Evolutionary conservation across 2,797 vertebrate genomes (phyloP).

Genomic region (Bovichtus variegatus): DNA sequence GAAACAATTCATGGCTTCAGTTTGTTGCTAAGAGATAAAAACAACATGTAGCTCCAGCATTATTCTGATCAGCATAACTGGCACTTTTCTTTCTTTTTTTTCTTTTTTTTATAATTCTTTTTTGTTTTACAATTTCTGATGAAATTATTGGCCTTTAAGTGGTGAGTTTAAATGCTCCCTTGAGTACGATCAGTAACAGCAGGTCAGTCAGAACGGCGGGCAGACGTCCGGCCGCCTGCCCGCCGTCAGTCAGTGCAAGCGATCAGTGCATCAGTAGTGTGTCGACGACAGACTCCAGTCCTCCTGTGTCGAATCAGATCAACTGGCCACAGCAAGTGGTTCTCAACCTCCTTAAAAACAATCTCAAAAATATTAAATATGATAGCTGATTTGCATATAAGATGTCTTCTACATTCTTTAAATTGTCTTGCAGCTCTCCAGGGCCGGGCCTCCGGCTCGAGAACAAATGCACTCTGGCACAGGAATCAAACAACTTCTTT

Average conservation of each 20-base stretch:
- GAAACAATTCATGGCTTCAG: conserved; percentile 25
- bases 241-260: conserved; percentile 62
- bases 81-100: conserved; percentile 32
- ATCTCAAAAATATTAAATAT: conserved; percentile 58
- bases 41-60: conserved; percentile 25
- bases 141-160: conserved; percentile 33
- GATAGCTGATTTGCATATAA: conserved; percentile 58
- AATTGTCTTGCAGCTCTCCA: neutral
- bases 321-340: conserved; percentile 28
- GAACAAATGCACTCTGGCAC: neutral
- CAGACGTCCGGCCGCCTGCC: neutral
- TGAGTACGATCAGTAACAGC: conserved; percentile 24
- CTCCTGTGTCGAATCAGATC: neutral
- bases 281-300: conserved; percentile 31
- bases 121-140: conserved; percentile 35
- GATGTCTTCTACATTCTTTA: conserved; percentile 59
- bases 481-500: neutral
- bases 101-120: conserved; percentile 25
- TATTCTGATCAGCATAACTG: conserved; percentile 29
- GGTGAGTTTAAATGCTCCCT: conserved; percentile 15
- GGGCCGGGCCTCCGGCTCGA: neutral
- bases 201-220: conserved; percentile 29
- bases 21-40: conserved; percentile 39
- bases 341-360: conserved; percentile 21
- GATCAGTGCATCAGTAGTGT: conserved; percentile 74